Evolutionary conservation across 2,113 vertebrate genomes (phyloP).

Genomic region (Perca schrenkii): DNA sequence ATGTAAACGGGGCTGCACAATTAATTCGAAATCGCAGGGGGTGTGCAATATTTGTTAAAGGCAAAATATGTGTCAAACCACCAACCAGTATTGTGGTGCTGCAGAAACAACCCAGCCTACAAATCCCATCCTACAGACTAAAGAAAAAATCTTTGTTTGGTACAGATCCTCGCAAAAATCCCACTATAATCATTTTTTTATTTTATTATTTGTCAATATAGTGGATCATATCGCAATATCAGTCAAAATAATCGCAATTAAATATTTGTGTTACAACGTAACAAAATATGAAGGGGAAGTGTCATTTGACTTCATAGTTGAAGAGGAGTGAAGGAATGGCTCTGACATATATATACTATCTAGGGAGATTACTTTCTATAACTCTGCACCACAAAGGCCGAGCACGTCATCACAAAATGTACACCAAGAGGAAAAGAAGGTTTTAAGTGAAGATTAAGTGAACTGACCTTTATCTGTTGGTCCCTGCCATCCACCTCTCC

Average conservation of each 20-base stretch:
- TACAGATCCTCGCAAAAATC: too few relatives aligned
- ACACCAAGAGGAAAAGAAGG: not conserved
- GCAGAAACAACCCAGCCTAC: too few relatives aligned
- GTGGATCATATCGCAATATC: too few relatives aligned
- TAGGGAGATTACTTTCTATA: not conserved
- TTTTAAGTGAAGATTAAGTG: not conserved
- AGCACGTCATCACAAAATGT: not conserved
- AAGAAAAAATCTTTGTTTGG: too few relatives aligned
- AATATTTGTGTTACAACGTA: too few relatives aligned
- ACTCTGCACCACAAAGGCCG: not conserved
- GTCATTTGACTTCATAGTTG: not conserved
- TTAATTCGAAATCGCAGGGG: too few relatives aligned
- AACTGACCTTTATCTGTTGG: constrained; percentile 82
- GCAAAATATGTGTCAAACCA: not conserved
- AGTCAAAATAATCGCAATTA: too few relatives aligned
- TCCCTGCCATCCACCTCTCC: constrained; percentile 90
- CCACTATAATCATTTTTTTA: too few relatives aligned
- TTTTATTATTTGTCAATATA: too few relatives aligned
- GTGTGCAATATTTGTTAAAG: too few relatives aligned
- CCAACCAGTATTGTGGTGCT: too few relatives aligned
- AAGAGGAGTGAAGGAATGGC: not conserved
- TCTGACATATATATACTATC: not conserved
- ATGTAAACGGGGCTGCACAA: not conserved
- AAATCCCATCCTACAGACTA: too few relatives aligned
- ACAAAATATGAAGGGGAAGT: not conserved